Evolutionary conservation across 2,113 vertebrate genomes (phyloP).

Genomic region (Gila orcuttii): DNA sequence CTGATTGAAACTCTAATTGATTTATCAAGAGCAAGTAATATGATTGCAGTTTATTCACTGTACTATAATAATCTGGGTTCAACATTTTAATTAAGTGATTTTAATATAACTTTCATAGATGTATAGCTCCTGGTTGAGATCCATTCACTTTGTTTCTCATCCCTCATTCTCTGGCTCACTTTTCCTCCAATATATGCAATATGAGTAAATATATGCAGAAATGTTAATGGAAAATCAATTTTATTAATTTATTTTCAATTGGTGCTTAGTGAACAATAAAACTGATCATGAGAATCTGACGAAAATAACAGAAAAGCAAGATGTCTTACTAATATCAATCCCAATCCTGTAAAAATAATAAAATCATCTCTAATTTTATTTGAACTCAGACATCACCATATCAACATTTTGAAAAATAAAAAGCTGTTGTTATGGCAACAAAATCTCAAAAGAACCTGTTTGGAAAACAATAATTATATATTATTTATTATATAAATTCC

Average conservation of each 20-base stretch:
- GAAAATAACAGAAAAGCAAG: background rate
- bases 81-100: background rate
- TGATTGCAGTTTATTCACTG: no score
- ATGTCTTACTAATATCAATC: background rate
- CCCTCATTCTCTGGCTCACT: no score
- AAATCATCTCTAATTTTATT: background rate
- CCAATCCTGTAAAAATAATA: background rate
- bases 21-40: background rate
- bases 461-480: background rate
- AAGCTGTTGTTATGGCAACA: background rate
- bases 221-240: no score
- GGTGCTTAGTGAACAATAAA: background rate
- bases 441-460: background rate
- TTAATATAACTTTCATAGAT: background rate
- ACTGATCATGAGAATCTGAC: background rate
- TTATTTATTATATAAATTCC: background rate
- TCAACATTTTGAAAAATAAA: constrained; percentile 14
- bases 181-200: no score
- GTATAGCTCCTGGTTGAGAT: no score
- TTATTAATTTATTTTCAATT: background rate
- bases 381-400: background rate
- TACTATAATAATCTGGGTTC: background rate
- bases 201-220: no score
- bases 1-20: background rate
- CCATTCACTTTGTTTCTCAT: no score